Base-by-base conservation (phyloP, 2,888 invertebrate species). In the Aporophyla lueneburgensis region DNA sequence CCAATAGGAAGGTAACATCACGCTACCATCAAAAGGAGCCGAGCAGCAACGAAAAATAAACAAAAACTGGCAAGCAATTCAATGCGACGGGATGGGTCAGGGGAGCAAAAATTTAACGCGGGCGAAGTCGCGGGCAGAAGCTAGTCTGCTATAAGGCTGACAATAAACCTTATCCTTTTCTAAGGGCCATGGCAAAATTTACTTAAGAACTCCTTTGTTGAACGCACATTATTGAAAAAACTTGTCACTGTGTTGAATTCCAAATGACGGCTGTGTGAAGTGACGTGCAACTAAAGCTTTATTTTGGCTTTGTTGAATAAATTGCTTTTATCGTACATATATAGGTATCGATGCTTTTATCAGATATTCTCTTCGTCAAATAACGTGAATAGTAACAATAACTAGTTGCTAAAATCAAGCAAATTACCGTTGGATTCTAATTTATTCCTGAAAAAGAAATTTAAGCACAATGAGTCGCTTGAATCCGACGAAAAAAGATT, bases 401-500 rank as follows among this genome's bases (percentile, higher is more conserved):
- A 9, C 43, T 46, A 63, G 19, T n/a, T 24, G 19, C 19, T 46
- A 7, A 43, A 40, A 46, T 19, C 43, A 3, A 58, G 6, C 4
- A 49, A 49, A 58, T 49, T 16, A 0, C 40, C 16, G 9, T 51
- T 33, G 16, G 5, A 40, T 58, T 33, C 43, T 1, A 27, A 27
- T n/a, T 12, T 24, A 33, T 27, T 21, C 24, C 0, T 40, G 21
- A n/a, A 63, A 43, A 56, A 1, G 12, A 33, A n/a, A 10, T 5
- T 21, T 21, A 19, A 24, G 9, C 46, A 70, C 49, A 19, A 62
- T 85, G 82, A 83, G 33, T 53, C 53, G 21, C 68, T 66, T n/a
- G n/a, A n/a, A 46, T 63, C 51, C 54, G n/a, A 46, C n/a, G 43
- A 81, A 72, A 71, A 85, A 81, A 21, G 33, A 75, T 24, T 14